Base-by-base conservation (phyloP, 2,797 vertebrate species). In the Astyanax mexicanus region DNA sequence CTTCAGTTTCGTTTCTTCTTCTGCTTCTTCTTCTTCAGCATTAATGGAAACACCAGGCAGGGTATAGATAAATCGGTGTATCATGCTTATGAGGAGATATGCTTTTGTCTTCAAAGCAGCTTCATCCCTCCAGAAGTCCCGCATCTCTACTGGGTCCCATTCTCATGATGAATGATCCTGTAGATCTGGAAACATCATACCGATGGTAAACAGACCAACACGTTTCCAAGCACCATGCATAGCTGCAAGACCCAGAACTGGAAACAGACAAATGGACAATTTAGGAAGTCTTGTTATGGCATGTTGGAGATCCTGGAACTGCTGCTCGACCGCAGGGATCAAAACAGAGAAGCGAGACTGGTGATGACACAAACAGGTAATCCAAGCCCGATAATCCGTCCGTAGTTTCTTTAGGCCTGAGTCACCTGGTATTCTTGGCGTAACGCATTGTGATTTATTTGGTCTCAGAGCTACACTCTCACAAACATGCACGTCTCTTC, bases 301-400 rank as follows among this genome's bases (percentile, higher is more conserved):
- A 25, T 23, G 72, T 65, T 17, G 12, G 40, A 51, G 52, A 70
- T 29, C 15, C n/a, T 42, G 19, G 23, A 69, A 69, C 29, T 52
- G 37, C 25, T 49, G 5, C 67, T 32, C 6, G 23, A 67, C 75
- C 40, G 10, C 67, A 68, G 21, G 29, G 64, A 76, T 75, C 69
- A 76, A 65, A 76, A 78, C 67, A 78, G 69, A 76, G 40, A 67
- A 49, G 45, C 8, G 35, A 67, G 29, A 58, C n/a, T 15, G 21
- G 29, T 11, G 54, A 68, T 82, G 77, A 77, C 77, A 77, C 47
- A 77, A 10, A 47, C 44, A 25, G 17, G 77, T 49, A 79, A 79
- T 3, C 17, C 25, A 15, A 83, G 62, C 74, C 61, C 32, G n/a
- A 29, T 45, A 58, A 79, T 76, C 77, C 58, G 32, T 49, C 75